Conservation (phyloP, 1,140 invertebrate genomes). For the Geopemphigus sp. region DNA sequence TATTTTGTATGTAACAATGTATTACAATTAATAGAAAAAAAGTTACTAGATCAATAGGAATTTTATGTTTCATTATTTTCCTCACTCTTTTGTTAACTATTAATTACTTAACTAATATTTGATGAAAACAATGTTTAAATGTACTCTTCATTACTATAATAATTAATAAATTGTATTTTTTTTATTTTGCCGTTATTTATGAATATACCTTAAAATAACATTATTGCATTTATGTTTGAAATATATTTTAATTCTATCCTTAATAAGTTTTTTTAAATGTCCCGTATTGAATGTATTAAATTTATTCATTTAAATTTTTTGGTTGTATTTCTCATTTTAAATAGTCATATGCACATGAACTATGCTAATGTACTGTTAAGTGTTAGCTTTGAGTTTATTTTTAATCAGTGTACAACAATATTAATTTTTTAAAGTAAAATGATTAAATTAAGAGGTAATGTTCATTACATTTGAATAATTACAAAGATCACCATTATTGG, state of each 20-base stretch:
- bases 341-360: too few species aligned
- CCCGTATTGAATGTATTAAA: background rate
- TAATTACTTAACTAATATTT: conserved; percentile 29
- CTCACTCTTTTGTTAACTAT: conserved; percentile 36
- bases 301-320: background rate
- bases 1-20: conserved; percentile 26
- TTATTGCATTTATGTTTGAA: background rate
- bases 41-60: conserved; percentile 29
- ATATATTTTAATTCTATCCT: background rate
- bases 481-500: too few species aligned
- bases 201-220: background rate
- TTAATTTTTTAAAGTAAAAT: too few species aligned
- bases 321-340: background rate
- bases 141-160: conserved; percentile 12
- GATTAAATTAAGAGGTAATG: too few species aligned
- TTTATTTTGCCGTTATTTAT: background rate
- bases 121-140: conserved; percentile 1
- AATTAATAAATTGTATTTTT: conserved; percentile 15
- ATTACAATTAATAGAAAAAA: conserved; percentile 26
- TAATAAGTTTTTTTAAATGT: background rate
- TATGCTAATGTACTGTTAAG: too few species aligned
- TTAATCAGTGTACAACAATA: too few species aligned
- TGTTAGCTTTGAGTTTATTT: too few species aligned
- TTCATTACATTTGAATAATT: too few species aligned
- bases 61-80: conserved; percentile 26